Evolutionary conservation across 2,113 vertebrate genomes (phyloP).

Genomic region (sheep (Ovis aries)): ARS-UI_Ramb_v3.0 NC_056063.1:33287501-33288000

Average conservation of each 20-base stretch:
- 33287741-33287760: slow-evolving; percentile 7
- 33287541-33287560: fast-evolving
- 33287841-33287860: neutral
- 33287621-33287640: neutral
- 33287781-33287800: neutral
- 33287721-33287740: neutral
- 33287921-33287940: neutral
- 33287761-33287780: neutral
- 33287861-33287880: neutral
- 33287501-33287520: neutral
- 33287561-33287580: neutral
- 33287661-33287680: neutral
- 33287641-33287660: neutral
- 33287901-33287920: neutral
- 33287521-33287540: neutral
- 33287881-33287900: neutral
- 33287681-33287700: neutral
- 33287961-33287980: neutral
- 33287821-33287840: neutral
- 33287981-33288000: neutral
- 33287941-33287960: neutral
- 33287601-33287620: neutral
- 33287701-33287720: neutral
- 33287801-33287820: neutral
- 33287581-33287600: neutral